Percentiles rank a stretch among this genome's conserved stretches.
Evolutionary conservation across 1,140 invertebrate genomes (phyloP).

Genomic region (Ceratina japonica): DNA sequence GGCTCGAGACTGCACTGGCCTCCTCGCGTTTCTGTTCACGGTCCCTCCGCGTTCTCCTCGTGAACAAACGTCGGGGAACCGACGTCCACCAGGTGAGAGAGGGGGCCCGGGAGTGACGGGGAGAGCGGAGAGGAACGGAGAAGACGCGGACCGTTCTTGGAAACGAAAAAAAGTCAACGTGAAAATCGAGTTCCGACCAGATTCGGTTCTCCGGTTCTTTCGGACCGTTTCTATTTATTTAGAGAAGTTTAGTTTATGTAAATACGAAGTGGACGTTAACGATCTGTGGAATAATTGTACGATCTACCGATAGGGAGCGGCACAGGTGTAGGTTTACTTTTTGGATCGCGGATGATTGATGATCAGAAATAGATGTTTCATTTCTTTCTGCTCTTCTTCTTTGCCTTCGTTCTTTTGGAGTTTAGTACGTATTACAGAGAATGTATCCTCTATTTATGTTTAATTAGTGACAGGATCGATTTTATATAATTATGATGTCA

Average conservation of each 20-base stretch:
- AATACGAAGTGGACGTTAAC: slow-evolving; percentile 3
- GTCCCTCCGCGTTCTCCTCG: slow-evolving; percentile 13
- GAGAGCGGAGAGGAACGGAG: no score
- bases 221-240: background rate
- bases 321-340: slow-evolving; percentile 6
- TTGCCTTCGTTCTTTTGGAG: no score
- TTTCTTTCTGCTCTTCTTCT: no score
- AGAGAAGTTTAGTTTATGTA: background rate
- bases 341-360: slow-evolving; percentile 19
- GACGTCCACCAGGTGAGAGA: background rate
- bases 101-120: background rate
- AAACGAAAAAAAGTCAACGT: no score
- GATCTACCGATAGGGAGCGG: slow-evolving; percentile 17
- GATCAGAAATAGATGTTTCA: background rate
- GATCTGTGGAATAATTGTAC: slow-evolving; percentile 4
- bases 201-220: no score
- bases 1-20: slow-evolving; percentile 60
- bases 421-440: no score
- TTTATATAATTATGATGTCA: background rate
- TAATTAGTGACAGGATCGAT: no score
- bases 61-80: background rate
- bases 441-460: no score
- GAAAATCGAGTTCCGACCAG: no score
- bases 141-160: no score
- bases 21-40: slow-evolving; percentile 16